A percentile compares a stretch with the other conserved stretches of the same genome.
These are phyloP conservation scores for Etheostoma perlongum DNA, from an alignment of 2,797 vertebrate genomes.

Conservation along the genomic window DNA sequence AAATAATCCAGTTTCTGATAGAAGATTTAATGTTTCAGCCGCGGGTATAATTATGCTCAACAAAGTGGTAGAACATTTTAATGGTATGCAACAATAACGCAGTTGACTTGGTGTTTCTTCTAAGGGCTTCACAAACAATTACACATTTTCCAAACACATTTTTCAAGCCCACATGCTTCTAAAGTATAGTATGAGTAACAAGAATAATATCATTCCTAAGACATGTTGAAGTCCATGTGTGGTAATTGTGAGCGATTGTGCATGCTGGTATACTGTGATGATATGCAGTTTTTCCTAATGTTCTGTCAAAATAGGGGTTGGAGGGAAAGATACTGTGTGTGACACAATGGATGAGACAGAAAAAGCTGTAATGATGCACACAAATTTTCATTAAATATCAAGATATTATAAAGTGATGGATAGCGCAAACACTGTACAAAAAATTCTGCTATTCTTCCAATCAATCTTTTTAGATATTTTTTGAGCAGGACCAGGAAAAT, in stretches of 20 bases:
- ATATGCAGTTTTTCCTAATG: background rate
- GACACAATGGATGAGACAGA: slow-evolving; percentile 13
- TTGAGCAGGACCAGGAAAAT: too few species aligned
- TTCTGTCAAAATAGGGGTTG: background rate
- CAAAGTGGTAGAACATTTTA: background rate
- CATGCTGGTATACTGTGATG: background rate
- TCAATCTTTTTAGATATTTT: background rate
- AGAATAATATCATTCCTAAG: background rate
- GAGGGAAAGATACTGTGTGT: background rate
- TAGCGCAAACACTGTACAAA: background rate
- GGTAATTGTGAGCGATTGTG: background rate
- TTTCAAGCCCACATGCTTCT: background rate
- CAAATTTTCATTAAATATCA: background rate
- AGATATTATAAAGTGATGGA: background rate
- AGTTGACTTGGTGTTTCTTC: background rate
- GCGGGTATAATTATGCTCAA: slow-evolving; percentile 18
- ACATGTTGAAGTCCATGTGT: background rate
- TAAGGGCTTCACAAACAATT: slow-evolving; percentile 1
- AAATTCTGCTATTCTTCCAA: background rate
- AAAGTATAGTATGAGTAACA: background rate
- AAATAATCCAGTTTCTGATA: slow-evolving; percentile 13
- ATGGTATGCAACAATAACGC: background rate
- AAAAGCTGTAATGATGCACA: background rate
- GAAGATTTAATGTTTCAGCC: slow-evolving; percentile 1
- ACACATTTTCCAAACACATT: background rate